Evolutionary conservation across 1,140 invertebrate genomes (phyloP).

Genomic region (Hyphantria cunea): DNA sequence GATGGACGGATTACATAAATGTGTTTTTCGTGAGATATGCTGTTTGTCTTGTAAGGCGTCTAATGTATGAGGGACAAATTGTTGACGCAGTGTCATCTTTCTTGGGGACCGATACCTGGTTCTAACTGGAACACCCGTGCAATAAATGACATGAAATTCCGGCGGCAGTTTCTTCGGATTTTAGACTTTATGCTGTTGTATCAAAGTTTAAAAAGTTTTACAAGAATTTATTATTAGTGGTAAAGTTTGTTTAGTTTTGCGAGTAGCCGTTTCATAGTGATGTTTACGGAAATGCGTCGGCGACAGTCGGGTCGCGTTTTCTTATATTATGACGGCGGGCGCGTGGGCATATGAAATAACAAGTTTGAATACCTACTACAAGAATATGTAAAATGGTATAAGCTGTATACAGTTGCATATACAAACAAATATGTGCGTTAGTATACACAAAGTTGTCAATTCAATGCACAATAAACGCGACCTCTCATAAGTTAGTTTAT

Average conservation of each 20-base stretch:
- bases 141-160: conserved; percentile 36
- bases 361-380: conserved; percentile 26
- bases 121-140: conserved; percentile 42
- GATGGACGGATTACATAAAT: conserved; percentile 75
- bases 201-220: conserved; percentile 28
- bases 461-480: neutral
- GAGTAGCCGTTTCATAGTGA: conserved; percentile 45
- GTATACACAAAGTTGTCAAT: too few relatives aligned
- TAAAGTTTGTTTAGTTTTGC: conserved; percentile 39
- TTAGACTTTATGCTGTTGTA: conserved; percentile 44
- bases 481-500: neutral
- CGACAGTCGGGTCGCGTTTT: conserved; percentile 62
- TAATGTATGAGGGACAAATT: conserved; percentile 71
- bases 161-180: conserved; percentile 34
- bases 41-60: conserved; percentile 72
- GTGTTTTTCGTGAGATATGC: conserved; percentile 74
- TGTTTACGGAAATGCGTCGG: conserved; percentile 59
- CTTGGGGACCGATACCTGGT: conserved; percentile 61
- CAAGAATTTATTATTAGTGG: conserved; percentile 7
- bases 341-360: conserved; percentile 70
- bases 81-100: conserved; percentile 75
- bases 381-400: conserved; percentile 15
- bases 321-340: conserved; percentile 57
- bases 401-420: conserved; percentile 5
- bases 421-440: neutral